Percentiles rank a stretch among this genome's conserved stretches.
Evolutionary conservation across 2,888 invertebrate genomes (phyloP).

Genomic region (Oligia latruncula): DNA sequence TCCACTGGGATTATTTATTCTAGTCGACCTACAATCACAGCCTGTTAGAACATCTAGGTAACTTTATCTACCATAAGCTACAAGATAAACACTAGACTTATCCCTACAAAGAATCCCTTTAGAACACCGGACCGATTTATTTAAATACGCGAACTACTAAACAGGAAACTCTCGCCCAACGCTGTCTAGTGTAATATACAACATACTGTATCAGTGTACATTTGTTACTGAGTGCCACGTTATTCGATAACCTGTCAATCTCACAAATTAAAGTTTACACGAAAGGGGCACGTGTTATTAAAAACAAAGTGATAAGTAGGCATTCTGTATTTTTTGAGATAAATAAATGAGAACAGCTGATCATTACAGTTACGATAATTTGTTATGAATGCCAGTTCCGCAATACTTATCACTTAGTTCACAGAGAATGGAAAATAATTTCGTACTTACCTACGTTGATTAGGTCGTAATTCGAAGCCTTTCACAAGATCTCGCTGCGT

Average conservation of each 20-base stretch:
- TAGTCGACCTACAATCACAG: not conserved
- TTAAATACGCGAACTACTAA: not conserved
- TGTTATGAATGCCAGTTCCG: not conserved
- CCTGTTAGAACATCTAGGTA: slow-evolving; percentile 13
- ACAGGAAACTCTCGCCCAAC: not conserved
- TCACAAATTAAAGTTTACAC: slow-evolving; percentile 34
- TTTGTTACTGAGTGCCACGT: slow-evolving; percentile 21
- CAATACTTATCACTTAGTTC: not conserved
- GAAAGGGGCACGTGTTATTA: slow-evolving; percentile 25
- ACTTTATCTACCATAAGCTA: not conserved
- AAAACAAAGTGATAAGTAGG: slow-evolving; percentile 19
- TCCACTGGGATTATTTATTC: not conserved
- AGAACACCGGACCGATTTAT: not conserved
- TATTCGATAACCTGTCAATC: slow-evolving; percentile 52
- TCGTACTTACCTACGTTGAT: not conserved
- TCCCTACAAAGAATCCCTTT: not conserved
- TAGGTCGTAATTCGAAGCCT: not conserved
- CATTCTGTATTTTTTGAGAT: not conserved
- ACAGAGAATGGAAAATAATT: not conserved
- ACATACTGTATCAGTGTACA: not conserved
- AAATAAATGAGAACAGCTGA: slow-evolving; percentile 50
- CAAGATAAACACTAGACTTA: not conserved
- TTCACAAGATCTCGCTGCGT: not conserved
- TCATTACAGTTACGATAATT: slow-evolving; percentile 5
- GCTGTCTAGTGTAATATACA: not conserved